Conservation (phyloP, 2,113 vertebrate species). For the Spizaetus ornatus region DNA sequence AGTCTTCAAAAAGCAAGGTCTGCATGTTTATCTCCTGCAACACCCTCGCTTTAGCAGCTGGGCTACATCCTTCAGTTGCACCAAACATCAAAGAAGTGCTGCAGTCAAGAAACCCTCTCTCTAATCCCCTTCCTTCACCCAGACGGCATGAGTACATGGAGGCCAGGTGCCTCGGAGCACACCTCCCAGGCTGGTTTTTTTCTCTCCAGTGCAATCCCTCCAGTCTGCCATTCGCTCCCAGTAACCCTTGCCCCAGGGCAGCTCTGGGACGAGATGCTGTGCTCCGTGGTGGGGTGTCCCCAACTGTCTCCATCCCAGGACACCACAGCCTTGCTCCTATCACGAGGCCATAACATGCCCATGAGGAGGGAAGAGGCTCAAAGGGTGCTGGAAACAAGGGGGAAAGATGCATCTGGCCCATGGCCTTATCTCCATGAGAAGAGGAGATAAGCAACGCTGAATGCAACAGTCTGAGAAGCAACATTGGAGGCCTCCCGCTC, state of each 20-base stretch:
- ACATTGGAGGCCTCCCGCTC: fast-evolving
- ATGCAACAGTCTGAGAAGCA: background rate
- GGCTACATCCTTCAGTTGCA: background rate
- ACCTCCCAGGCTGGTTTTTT: background rate
- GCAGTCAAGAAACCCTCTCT: background rate
- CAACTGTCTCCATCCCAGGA: background rate
- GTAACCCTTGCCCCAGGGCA: background rate
- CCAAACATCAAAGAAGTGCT: background rate
- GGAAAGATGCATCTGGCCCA: background rate
- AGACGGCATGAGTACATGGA: background rate
- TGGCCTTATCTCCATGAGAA: background rate
- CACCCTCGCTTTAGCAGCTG: background rate
- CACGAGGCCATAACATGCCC: fast-evolving
- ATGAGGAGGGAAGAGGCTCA: background rate
- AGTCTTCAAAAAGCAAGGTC: background rate
- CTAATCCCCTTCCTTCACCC: background rate
- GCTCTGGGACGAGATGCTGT: background rate
- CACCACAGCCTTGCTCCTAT: background rate
- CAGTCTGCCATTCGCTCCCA: background rate
- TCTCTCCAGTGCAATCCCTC: background rate
- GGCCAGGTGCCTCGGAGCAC: background rate
- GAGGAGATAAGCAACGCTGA: no score
- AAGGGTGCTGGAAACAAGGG: background rate
- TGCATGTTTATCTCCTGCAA: background rate
- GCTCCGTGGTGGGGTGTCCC: fast-evolving